A percentile compares a stretch with the other conserved stretches of the same genome.
Evolutionary conservation across 37 sponge, comb jelly and placozoan species (phyloP).

Genomic region (Aphrocallistes beatrix): DNA sequence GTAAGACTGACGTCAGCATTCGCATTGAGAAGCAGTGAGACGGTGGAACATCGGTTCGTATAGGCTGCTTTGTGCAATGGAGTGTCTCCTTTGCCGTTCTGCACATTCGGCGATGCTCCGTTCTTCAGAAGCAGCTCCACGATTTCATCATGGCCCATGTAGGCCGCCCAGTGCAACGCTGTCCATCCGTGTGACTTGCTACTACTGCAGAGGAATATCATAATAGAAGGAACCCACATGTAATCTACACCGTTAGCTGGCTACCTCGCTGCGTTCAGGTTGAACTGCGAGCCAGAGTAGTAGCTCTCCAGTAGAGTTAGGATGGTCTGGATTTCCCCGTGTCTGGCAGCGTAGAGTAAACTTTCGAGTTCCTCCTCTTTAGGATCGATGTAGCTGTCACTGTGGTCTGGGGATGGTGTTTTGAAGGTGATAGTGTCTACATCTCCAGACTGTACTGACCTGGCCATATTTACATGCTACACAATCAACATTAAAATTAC

Average conservation of each 20-base stretch:
- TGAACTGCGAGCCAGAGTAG: background rate
- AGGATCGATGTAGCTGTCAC: background rate
- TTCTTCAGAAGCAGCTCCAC: background rate
- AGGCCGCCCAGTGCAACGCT: background rate
- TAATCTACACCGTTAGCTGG: no score
- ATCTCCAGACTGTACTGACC: no score
- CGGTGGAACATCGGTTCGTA: background rate
- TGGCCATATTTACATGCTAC: no score
- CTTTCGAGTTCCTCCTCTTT: background rate
- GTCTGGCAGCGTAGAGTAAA: background rate
- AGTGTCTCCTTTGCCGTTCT: background rate
- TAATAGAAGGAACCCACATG: no score
- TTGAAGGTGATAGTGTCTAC: no score
- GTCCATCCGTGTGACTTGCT: conserved; percentile 6
- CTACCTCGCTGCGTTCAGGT: background rate
- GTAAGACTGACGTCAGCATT: background rate
- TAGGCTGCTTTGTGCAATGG: background rate
- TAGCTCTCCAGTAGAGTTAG: background rate
- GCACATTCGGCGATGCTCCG: background rate
- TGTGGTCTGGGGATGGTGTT: background rate
- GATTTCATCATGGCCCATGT: background rate
- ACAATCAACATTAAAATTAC: no score
- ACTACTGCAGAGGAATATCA: no score
- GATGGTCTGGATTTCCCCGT: conserved; percentile 1
- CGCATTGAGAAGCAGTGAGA: background rate